Evolutionary conservation across 2,113 vertebrate genomes (phyloP), one percentile per base, ranked within the genome.

Genomic region (Strigops habroptila): DNA sequence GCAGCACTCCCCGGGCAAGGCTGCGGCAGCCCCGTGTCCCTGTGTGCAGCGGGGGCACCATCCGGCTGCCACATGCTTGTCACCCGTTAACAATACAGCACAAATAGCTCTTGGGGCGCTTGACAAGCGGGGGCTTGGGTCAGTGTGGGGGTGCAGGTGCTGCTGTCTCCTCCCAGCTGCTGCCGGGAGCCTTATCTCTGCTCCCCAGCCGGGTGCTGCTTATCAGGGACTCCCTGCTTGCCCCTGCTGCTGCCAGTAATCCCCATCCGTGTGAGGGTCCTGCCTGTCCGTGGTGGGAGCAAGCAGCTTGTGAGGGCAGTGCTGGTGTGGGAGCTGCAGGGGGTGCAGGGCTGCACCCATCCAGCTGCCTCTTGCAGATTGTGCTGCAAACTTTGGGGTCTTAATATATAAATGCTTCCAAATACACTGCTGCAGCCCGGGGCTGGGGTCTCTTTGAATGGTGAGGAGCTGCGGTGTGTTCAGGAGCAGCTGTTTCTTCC

Each of bases 251-350:
- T 4, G 16, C 31, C 18, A 1, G 6, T 16, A 35, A 6, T 24
- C 10, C 33, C 37, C 6, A 0, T 14, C 1, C 2, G 46, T 4
- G 2, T 3, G 3, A 6, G 31, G 22, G 37, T 7, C 33, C 51
- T 46, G 78, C 23, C 31, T 4, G 4, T 12, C 64, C 10, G 0
- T 2, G 25, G 5, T 7, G 7, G 30, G 49, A 46, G 10, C 23
- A 4, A 23, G 22, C n/a, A 1, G 35, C 12, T 30, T 0, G 2
- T 1, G 35, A 49, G n/a, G 39, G 44, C 35, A 55, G 48, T 0
- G 0, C 12, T 5, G 35, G 25, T 16, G n/a, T 21, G 7, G 43
- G 25, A 33, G 44, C 24, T 41, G 28, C 12, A 15, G 25, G 9
- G 4, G 7, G 10, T 9, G 21, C 48, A 41, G 44, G 18, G n/a